These are phyloP conservation scores for Cryptotis parvus DNA, from an alignment of 2,113 vertebrate species.

Conservation along the genomic window DNA sequence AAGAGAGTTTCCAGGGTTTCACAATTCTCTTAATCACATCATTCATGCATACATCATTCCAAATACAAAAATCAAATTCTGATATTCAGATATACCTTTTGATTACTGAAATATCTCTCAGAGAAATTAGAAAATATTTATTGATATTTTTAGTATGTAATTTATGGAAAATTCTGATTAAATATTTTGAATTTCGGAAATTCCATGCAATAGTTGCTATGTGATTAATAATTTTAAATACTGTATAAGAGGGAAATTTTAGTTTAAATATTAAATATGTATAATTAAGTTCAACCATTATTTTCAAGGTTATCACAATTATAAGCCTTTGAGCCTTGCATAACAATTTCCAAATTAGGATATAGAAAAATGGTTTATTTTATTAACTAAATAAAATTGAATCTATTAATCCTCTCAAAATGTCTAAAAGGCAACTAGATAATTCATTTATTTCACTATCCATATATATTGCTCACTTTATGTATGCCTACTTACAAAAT, in stretches of 20 bases:
- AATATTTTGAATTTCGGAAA: not conserved
- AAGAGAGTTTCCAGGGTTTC: too few species aligned
- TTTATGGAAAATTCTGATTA: not conserved
- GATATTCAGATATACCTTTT: not conserved
- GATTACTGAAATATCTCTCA: not conserved
- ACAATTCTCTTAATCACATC: too few species aligned
- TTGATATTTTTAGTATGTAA: not conserved
- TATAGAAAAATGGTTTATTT: not conserved
- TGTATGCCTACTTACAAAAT: not conserved
- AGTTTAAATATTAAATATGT: too few species aligned
- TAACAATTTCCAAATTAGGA: not conserved
- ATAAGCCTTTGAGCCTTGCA: not conserved
- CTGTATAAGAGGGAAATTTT: not conserved
- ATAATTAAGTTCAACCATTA: not conserved
- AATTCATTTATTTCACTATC: not conserved
- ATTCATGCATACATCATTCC: too few species aligned
- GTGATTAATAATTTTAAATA: not conserved
- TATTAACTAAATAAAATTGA: slow-evolving; percentile 33
- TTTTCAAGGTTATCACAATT: slow-evolving; percentile 12
- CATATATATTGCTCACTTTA: not conserved
- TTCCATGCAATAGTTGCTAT: too few species aligned
- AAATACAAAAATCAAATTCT: slow-evolving; percentile 15
- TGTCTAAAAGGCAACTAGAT: slow-evolving; percentile 15
- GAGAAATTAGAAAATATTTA: not conserved
- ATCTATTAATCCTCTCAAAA: not conserved